Percentiles rank a stretch among this genome's conserved stretches.
Conservation (phyloP, 1,140 invertebrate genomes). For the Cydia fagiglandana region DNA sequence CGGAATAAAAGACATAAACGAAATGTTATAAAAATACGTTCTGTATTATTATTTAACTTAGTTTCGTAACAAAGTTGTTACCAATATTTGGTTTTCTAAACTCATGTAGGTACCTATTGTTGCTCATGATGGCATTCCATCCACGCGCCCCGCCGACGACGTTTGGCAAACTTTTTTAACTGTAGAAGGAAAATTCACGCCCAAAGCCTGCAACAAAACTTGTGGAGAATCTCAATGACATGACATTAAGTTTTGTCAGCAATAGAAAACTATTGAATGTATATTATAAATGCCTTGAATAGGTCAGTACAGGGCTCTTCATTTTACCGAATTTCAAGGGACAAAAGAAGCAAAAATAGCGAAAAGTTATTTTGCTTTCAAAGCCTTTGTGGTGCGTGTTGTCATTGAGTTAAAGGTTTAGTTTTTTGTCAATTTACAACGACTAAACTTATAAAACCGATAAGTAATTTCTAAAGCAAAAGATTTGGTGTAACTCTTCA, state of each 20-base stretch:
- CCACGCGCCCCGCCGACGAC: constrained; percentile 12
- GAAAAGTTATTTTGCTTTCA: background rate
- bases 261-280: constrained; percentile 28
- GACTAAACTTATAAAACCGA: background rate
- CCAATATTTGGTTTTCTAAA: constrained; percentile 31
- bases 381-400: background rate
- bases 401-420: background rate
- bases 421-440: constrained; percentile 46
- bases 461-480: no score
- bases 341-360: background rate
- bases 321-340: background rate
- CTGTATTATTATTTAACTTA: constrained; percentile 4
- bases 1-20: background rate
- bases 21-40: background rate
- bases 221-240: constrained; percentile 24
- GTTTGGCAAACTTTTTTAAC: constrained; percentile 28
- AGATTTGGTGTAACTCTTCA: no score
- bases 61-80: constrained; percentile 18
- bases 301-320: background rate
- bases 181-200: constrained; percentile 31
- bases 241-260: background rate
- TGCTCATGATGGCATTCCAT: background rate
- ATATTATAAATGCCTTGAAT: background rate
- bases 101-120: constrained; percentile 2
- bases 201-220: constrained; percentile 17